Base-by-base conservation (phyloP, 2,888 invertebrate genomes). In the Amphimallon solstitiale region DNA sequence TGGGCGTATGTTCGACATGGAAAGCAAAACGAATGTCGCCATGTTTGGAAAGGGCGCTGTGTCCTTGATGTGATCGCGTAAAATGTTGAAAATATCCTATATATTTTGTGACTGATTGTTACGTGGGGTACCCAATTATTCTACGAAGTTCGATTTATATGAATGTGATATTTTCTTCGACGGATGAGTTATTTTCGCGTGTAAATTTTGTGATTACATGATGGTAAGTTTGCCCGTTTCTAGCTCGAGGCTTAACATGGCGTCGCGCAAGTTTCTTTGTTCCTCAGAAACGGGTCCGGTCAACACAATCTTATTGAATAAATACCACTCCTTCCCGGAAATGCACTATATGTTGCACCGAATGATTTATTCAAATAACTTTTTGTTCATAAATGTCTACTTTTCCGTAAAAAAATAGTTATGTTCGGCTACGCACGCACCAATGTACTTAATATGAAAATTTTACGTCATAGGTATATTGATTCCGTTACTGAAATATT, bases 161-260 rank as follows among this genome's bases (percentile, higher is more conserved):
- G 79, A 71, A 79, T 77, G 81, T 83, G 78, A 77, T 79, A 79
- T 82, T 84, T 81, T 82, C 81, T 80, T 73, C 72, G 75, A 77
- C 83, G 85, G 88, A 89, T 89, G 88, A 83, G 83, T 80, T 77
- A 78, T 76, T 80, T 82, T 81, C 83, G 83, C 82, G 80, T 80
- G 82, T 84, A 85, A 86, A 87, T 84, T 85, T 87, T 85, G 85
- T 86, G 88, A 89, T 88, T 87, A 86, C 87, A 85, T 83, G 86
- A 88, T 88, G 88, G 88, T 87, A 84, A 86, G 86, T 85, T 82
- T 78, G 80, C 78, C 79, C 80, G 77, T 79, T 79, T 77, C 75
- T 77, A 61, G 75, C 74, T 74, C 77, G 75, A 79, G 77, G 80
- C 80, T 80, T 82, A 85, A 85, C 84, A 84, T 84, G 82, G 82